Evolutionary conservation across 2,888 invertebrate species (phyloP).

Genomic region (Tortricodes alternella): DNA sequence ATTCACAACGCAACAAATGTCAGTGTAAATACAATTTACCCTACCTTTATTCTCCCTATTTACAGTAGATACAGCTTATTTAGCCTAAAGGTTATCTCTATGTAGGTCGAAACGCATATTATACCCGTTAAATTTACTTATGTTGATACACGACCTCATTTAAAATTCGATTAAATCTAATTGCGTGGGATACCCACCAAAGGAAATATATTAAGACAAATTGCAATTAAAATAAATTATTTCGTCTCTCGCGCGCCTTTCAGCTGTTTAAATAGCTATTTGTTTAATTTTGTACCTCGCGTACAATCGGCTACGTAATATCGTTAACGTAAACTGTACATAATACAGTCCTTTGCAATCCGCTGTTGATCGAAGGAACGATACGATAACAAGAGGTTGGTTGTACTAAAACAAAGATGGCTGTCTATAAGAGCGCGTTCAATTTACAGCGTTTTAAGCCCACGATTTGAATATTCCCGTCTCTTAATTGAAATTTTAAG

Average conservation of each 20-base stretch:
- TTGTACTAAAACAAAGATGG: constrained; percentile 25
- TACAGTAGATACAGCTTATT: too few relatives aligned
- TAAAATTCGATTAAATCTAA: constrained; percentile 29
- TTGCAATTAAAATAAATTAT: constrained; percentile 31
- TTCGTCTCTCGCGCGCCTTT: constrained; percentile 25
- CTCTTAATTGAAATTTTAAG: constrained; percentile 27
- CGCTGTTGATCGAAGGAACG: not conserved
- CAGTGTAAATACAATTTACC: too few relatives aligned
- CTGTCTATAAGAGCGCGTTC: constrained; percentile 3
- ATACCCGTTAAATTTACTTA: constrained; percentile 3
- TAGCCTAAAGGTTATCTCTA: too few relatives aligned
- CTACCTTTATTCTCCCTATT: too few relatives aligned
- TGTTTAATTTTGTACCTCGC: constrained; percentile 23
- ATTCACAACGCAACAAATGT: too few relatives aligned
- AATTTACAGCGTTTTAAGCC: constrained; percentile 24
- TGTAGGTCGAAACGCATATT: not conserved
- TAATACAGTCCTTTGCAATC: not conserved
- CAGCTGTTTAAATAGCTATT: constrained; percentile 25
- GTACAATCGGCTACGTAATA: constrained; percentile 3
- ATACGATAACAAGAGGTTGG: not conserved
- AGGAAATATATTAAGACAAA: constrained; percentile 21
- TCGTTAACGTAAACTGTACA: not conserved
- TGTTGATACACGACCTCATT: constrained; percentile 4
- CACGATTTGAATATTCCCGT: constrained; percentile 25
- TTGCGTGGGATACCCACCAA: constrained; percentile 19